Evolutionary conservation across 2,113 vertebrate species (phyloP).

Genomic region (human): DNA sequence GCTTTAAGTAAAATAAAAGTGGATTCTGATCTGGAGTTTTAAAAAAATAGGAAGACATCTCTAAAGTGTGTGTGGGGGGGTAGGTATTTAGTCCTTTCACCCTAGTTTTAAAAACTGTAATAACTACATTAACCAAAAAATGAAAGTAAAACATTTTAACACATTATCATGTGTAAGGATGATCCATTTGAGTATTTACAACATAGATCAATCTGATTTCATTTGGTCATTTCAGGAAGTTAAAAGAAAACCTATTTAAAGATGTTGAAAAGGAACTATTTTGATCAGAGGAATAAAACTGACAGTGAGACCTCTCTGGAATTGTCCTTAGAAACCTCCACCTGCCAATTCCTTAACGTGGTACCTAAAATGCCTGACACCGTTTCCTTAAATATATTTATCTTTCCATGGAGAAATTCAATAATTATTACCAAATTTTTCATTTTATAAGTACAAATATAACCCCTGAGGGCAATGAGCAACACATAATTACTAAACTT

Average conservation of each 20-base stretch:
- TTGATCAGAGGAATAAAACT: not conserved
- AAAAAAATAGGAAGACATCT: not conserved
- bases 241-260: not conserved
- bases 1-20: constrained; percentile 8
- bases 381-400: not conserved
- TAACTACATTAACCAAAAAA: not conserved
- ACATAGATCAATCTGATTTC: not conserved
- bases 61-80: not conserved
- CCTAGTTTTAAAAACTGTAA: not conserved
- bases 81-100: not conserved
- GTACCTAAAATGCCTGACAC: not conserved
- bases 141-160: not conserved
- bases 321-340: not conserved
- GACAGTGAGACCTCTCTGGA: not conserved
- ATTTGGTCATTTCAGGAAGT: not conserved
- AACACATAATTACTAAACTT: not conserved
- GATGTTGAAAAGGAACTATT: not conserved
- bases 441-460: not conserved
- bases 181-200: not conserved
- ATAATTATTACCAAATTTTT: not conserved
- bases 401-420: not conserved
- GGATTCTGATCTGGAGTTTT: not conserved
- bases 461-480: not conserved
- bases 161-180: not conserved
- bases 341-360: not conserved